Percentiles rank a stretch among this genome's conserved stretches.
Conservation (phyloP, 2,797 vertebrate genomes). For the Poeciliopsis presidionis region DNA sequence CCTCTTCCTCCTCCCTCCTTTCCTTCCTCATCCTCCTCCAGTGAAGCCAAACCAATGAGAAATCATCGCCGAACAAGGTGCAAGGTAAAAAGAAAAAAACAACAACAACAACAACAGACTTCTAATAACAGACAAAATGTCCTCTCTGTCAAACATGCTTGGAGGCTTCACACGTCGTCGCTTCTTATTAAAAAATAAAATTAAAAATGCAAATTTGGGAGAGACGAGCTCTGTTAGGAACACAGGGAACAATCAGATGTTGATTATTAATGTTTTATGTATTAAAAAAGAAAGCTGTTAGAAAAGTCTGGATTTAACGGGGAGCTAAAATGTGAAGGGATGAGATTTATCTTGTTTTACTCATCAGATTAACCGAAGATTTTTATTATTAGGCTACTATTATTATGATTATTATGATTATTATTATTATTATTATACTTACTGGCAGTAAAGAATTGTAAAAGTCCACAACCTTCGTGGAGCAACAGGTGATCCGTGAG, state of each 20-base stretch:
- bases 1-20: conserved; percentile 11
- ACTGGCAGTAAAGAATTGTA: neutral
- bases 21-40: conserved; percentile 19
- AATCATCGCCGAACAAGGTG: conserved; percentile 18
- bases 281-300: neutral
- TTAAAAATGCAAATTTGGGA: neutral
- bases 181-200: neutral
- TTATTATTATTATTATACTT: neutral
- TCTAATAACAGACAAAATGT: neutral
- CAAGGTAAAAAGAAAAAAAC: no score
- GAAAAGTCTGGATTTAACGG: neutral
- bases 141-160: neutral
- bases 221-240: neutral
- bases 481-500: no score
- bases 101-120: neutral
- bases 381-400: neutral
- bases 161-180: neutral
- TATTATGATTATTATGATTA: no score
- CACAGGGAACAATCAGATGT: neutral
- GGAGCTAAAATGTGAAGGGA: neutral
- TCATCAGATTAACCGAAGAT: neutral
- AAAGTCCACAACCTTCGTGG: neutral
- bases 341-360: neutral
- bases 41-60: conserved; percentile 48
- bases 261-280: neutral